Percentiles rank a stretch among this genome's conserved stretches.
These are phyloP conservation scores for Ursus arctos DNA, from an alignment of 2,113 vertebrate genomes.

Conservation along the genomic window DNA sequence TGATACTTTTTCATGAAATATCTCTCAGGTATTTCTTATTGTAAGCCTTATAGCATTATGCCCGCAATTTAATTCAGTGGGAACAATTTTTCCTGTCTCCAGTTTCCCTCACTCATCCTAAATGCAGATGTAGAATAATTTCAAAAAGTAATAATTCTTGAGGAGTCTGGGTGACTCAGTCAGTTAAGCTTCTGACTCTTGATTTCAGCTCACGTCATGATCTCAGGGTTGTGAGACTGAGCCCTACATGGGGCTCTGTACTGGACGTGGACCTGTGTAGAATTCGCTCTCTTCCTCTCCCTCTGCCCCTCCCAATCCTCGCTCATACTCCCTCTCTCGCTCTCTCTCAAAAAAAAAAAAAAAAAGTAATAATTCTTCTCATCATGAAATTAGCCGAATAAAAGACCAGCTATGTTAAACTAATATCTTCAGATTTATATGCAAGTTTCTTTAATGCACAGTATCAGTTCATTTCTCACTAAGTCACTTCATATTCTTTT, in stretches of 20 bases:
- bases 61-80: neutral
- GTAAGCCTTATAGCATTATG: neutral
- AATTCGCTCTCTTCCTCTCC: neutral
- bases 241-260: neutral
- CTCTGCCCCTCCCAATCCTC: neutral
- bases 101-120: neutral
- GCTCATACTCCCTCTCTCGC: neutral
- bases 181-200: too few relatives aligned
- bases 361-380: neutral
- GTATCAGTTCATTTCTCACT: neutral
- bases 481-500: neutral
- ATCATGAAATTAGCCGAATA: neutral
- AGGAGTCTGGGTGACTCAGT: neutral
- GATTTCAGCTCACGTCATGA: neutral
- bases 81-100: neutral
- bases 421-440: neutral
- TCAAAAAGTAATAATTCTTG: neutral
- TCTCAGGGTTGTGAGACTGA: neutral
- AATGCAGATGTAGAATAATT: neutral
- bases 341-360: neutral
- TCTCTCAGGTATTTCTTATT: neutral
- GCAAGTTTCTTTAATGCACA: neutral
- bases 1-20: neutral
- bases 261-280: neutral
- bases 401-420: neutral